These are phyloP conservation scores for Meda fulgida DNA, from an alignment of 2,797 vertebrate species.

Conservation along the genomic window DNA sequence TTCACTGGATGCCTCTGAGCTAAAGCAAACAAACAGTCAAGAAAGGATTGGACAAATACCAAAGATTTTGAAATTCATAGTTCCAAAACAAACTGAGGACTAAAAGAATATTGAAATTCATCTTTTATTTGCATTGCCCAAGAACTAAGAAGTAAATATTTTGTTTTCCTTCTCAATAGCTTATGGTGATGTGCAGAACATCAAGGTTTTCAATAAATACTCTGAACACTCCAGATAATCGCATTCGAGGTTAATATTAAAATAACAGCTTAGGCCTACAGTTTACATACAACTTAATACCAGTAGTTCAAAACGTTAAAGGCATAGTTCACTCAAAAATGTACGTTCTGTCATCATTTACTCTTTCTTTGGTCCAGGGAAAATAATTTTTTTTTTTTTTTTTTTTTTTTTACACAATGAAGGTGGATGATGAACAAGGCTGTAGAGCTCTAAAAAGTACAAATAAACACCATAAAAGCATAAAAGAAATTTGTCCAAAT, in stretches of 20 bases:
- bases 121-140: slow-evolving; percentile 12
- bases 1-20: slow-evolving; percentile 27
- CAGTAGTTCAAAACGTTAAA: slow-evolving; percentile 45
- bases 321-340: slow-evolving; percentile 24
- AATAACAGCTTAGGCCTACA: slow-evolving; percentile 6
- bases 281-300: slow-evolving; percentile 46
- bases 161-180: slow-evolving; percentile 6
- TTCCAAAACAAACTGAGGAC: not conserved
- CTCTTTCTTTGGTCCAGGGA: not conserved
- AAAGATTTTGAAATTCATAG: slow-evolving; percentile 5
- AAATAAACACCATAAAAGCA: not conserved
- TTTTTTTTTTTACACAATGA: not conserved
- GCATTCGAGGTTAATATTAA: slow-evolving; percentile 21
- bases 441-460: not conserved
- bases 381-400: not conserved
- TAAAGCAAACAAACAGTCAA: slow-evolving; percentile 31
- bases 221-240: slow-evolving; percentile 7
- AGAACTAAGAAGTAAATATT: slow-evolving; percentile 9
- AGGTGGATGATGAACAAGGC: not conserved
- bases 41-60: slow-evolving; percentile 33
- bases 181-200: not conserved
- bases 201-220: slow-evolving; percentile 32
- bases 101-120: not conserved
- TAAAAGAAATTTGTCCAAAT: not conserved
- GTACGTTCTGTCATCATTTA: not conserved